phyloP scores from a whole-genome alignment of 2,113 vertebrate species.

The Microtus montanus region DNA sequence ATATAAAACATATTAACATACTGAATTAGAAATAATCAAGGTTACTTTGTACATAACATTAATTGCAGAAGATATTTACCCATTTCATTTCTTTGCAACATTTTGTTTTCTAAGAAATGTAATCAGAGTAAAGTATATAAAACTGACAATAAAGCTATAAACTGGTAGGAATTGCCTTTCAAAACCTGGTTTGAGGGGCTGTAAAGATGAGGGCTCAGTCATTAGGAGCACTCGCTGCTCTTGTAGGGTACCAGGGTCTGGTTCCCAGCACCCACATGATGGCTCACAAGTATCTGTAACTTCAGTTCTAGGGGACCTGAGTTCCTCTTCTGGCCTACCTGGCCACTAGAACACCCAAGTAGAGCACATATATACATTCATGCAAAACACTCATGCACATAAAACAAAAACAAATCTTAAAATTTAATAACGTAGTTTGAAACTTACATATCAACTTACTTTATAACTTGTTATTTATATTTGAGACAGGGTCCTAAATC shows the following conservation, averaged over 20 bases:
- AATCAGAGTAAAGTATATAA: conserved; percentile 3
- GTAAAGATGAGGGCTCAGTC: neutral
- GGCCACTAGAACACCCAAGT: neutral
- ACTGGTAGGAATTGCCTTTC: neutral
- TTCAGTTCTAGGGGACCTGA: neutral
- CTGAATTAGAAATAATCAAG: neutral
- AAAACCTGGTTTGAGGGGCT: neutral
- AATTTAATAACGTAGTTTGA: neutral
- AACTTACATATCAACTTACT: conserved; percentile 18
- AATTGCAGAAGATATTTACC: neutral
- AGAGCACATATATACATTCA: neutral
- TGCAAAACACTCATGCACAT: neutral
- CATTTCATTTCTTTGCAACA: neutral
- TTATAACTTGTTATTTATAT: neutral
- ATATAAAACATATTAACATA: neutral
- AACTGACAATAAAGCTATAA: neutral
- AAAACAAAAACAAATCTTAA: neutral
- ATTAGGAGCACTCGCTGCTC: neutral
- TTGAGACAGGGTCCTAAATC: neutral
- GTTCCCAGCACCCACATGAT: neutral
- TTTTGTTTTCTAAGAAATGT: neutral
- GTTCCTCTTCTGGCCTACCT: neutral
- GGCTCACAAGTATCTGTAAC: neutral
- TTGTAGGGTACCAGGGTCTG: neutral
- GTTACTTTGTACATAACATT: neutral